Conservation (phyloP, 2,113 vertebrate species). For the Rousettus leschenaultii region DNA sequence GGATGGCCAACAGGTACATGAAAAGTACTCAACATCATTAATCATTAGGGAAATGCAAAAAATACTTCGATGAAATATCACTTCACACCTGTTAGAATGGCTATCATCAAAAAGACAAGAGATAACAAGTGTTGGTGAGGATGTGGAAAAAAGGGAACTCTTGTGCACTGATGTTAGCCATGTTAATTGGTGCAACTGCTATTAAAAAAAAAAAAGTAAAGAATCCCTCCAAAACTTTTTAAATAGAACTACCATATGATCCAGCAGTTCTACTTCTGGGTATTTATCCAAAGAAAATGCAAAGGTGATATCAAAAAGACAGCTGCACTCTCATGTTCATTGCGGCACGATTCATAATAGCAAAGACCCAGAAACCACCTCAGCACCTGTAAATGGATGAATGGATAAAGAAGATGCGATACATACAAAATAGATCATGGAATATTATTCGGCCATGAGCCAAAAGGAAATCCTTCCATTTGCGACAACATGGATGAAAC, state of each 20-base stretch:
- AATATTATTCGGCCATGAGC: background rate
- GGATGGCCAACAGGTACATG: background rate
- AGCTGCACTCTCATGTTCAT: background rate
- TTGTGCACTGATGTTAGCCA: background rate
- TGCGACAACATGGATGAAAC: background rate
- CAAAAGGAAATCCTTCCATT: background rate
- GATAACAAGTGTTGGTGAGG: background rate
- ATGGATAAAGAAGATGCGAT: background rate
- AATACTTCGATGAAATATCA: background rate
- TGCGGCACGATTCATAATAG: background rate
- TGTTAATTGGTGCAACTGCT: background rate
- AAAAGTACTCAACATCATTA: background rate
- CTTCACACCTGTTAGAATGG: background rate
- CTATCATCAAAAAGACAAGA: background rate
- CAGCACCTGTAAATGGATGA: background rate
- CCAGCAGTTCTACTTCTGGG: background rate
- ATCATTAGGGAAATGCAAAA: background rate
- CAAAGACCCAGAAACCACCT: background rate
- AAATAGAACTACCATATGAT: background rate
- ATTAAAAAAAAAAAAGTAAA: background rate
- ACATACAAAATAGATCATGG: background rate
- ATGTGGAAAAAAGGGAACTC: background rate
- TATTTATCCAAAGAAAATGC: background rate
- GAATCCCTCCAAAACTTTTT: background rate
- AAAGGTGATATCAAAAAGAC: background rate